These are phyloP conservation scores for Alouatta palliata DNA, from an alignment of 2,113 vertebrate genomes.

Conservation along the genomic window DNA sequence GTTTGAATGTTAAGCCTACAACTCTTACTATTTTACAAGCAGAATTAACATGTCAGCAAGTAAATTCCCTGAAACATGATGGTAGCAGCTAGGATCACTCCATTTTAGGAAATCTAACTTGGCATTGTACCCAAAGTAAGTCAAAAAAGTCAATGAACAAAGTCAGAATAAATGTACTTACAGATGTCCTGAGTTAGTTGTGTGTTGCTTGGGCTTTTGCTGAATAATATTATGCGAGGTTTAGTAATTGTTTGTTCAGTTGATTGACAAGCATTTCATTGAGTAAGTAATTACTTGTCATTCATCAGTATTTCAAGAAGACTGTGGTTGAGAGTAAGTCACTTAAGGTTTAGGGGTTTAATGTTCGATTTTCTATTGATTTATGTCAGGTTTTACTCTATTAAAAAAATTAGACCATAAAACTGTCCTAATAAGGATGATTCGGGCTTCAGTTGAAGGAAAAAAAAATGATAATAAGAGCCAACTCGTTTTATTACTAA, in stretches of 20 bases:
- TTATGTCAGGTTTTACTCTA: conserved; percentile 73
- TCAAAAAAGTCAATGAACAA: conserved; percentile 36
- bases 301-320: conserved; percentile 59
- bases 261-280: conserved; percentile 62
- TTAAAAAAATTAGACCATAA: conserved; percentile 76
- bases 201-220: conserved; percentile 40
- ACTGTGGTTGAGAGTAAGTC: not conserved
- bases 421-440: conserved; percentile 71
- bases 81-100: not conserved
- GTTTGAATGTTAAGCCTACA: not conserved
- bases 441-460: conserved; percentile 29
- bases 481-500: conserved; percentile 74
- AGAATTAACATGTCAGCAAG: conserved; percentile 26
- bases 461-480: conserved; percentile 45
- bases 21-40: not conserved
- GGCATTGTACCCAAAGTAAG: not conserved
- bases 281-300: conserved; percentile 67
- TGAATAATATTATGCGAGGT: conserved; percentile 29
- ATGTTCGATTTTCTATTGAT: conserved; percentile 40
- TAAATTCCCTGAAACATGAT: not conserved
- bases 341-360: conserved; percentile 59
- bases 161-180: conserved; percentile 46
- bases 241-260: conserved; percentile 39
- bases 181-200: conserved; percentile 3
- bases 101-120: conserved; percentile 45